phyloP scores from a whole-genome alignment of 2,797 vertebrate genomes.

The Enteromius anoplus region DNA sequence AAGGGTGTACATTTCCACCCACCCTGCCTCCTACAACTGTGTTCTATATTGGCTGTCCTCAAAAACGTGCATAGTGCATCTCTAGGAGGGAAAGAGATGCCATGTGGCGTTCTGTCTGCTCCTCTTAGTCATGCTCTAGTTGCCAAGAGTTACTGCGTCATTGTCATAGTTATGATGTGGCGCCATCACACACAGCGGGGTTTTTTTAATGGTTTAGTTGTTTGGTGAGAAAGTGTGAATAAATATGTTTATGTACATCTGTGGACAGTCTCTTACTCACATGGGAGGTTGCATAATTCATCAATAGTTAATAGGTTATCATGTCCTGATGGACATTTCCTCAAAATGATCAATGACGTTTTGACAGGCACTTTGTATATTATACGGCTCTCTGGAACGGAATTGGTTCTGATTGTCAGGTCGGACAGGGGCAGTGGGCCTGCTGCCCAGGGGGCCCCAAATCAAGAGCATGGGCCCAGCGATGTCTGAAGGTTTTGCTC shows the following conservation, averaged over 20 bases:
- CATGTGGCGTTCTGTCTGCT: constrained; percentile 31
- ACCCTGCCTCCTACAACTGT: background rate
- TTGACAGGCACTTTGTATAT: background rate
- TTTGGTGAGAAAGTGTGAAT: constrained; percentile 5
- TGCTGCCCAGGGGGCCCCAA: too few relatives aligned
- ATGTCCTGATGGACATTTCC: constrained; percentile 17
- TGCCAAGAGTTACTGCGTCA: constrained; percentile 30
- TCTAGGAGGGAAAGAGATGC: constrained; percentile 10
- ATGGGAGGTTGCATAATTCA: constrained; percentile 73
- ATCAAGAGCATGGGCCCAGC: too few relatives aligned
- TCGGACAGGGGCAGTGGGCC: too few relatives aligned
- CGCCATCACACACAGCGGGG: background rate
- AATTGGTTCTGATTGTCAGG: background rate
- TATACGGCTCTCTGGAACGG: background rate
- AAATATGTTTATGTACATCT: background rate
- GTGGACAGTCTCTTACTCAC: background rate
- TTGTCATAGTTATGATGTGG: constrained; percentile 39
- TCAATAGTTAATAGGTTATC: constrained; percentile 60
- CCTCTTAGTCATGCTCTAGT: constrained; percentile 30
- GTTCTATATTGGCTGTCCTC: background rate
- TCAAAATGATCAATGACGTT: background rate
- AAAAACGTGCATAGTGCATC: background rate
- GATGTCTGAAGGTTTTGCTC: too few relatives aligned
- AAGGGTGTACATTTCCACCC: background rate
- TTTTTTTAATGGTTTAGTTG: constrained; percentile 17